These are phyloP conservation scores for Nematopogon swammerdamellus DNA, from an alignment of 2,888 invertebrate species.

Conservation along the genomic window DNA sequence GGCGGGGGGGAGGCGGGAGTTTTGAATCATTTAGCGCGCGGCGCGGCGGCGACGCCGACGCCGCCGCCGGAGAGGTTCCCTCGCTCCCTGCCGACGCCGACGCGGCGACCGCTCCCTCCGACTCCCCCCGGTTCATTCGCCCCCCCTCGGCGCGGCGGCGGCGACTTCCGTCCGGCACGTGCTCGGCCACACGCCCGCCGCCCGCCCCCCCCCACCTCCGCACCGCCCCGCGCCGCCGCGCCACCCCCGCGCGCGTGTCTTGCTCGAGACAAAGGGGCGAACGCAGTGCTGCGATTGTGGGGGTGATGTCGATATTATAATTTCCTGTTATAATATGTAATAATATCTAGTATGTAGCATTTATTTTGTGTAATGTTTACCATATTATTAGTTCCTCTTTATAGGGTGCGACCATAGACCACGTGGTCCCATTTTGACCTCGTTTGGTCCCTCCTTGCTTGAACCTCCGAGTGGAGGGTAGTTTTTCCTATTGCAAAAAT, in stretches of 20 bases:
- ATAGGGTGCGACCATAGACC: no score
- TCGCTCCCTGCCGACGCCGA: no score
- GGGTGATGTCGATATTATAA: no score
- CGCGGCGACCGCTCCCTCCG: slow-evolving; percentile 25
- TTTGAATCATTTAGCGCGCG: slow-evolving; percentile 57
- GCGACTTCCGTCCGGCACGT: slow-evolving; percentile 55
- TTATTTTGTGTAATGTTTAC: no score
- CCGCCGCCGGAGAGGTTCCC: no score
- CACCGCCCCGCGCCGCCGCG: slow-evolving; percentile 19
- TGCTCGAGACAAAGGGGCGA: slow-evolving; percentile 53
- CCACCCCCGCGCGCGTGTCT: slow-evolving; percentile 42
- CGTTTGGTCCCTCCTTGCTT: no score
- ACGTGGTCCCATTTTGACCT: no score
- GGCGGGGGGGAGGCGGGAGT: slow-evolving; percentile 30
- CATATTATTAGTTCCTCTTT: no score
- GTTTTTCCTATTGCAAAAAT: no score
- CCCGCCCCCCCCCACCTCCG: slow-evolving; percentile 19
- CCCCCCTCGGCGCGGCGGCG: slow-evolving; percentile 22
- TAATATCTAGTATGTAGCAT: no score
- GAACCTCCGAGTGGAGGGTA: no score
- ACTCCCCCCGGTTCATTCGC: not conserved
- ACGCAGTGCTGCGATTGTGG: not conserved
- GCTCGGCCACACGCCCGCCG: slow-evolving; percentile 17
- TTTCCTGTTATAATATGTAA: no score
- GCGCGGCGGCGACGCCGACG: slow-evolving; percentile 34